phyloP scores from a whole-genome alignment of 2,797 vertebrate species.

The Pseudomugil gertrudae region DNA sequence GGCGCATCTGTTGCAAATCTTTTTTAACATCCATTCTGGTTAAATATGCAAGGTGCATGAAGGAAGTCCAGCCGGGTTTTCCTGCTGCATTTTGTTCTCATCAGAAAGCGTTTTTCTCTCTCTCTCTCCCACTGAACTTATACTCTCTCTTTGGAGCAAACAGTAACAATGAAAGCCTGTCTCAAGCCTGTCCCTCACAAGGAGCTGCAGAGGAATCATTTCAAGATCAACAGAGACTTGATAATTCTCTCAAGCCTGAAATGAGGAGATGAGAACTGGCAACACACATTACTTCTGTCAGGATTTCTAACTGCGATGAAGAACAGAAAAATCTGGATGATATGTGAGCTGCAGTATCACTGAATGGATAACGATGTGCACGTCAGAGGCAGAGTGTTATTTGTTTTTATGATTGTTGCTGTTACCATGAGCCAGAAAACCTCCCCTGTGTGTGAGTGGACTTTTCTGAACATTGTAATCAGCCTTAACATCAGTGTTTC shows the following conservation, averaged over 20 bases:
- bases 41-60: not conserved
- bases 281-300: constrained; percentile 13
- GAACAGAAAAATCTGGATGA: not conserved
- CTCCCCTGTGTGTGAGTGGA: not conserved
- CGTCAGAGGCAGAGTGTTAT: not conserved
- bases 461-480: not conserved
- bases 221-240: constrained; percentile 34
- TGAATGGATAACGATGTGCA: not conserved
- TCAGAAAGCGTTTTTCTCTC: too few relatives aligned
- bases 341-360: not conserved
- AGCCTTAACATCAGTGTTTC: not conserved
- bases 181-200: constrained; percentile 3
- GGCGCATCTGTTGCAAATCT: constrained; percentile 30
- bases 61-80: not conserved
- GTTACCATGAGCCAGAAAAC: not conserved
- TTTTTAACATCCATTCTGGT: not conserved
- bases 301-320: constrained; percentile 9
- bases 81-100: not conserved
- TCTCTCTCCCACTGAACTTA: too few relatives aligned
- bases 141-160: not conserved
- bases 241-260: constrained; percentile 62
- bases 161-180: constrained; percentile 7
- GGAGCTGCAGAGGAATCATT: constrained; percentile 33
- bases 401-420: constrained; percentile 2
- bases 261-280: constrained; percentile 45